Evolutionary conservation across 2,888 invertebrate genomes (phyloP).

Genomic region (Dryomyza anilis): DNA sequence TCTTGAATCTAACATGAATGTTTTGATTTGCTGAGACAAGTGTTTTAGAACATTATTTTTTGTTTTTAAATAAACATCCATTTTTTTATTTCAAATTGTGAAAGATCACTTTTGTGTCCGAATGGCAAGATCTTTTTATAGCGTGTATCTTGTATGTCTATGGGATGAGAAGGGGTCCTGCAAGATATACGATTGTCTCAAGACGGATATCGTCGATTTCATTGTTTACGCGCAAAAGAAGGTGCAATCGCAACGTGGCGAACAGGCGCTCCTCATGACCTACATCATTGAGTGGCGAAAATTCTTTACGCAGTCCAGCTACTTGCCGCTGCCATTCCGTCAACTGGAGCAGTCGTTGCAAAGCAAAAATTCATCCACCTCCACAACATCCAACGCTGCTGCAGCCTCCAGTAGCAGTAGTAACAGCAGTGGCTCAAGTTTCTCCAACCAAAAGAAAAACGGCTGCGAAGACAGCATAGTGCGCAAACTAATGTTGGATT

Average conservation of each 20-base stretch:
- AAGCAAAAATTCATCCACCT: constrained; percentile 64
- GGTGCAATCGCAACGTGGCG: constrained; percentile 90
- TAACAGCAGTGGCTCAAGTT: constrained; percentile 38
- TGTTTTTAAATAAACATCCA: no score
- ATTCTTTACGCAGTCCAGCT: constrained; percentile 97
- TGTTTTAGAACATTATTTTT: no score
- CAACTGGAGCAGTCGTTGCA: constrained; percentile 87
- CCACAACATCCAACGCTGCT: constrained; percentile 32
- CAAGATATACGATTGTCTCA: constrained; percentile 86
- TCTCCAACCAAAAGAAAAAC: constrained; percentile 63
- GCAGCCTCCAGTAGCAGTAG: no score
- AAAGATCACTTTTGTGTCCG: no score
- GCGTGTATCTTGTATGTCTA: constrained; percentile 92
- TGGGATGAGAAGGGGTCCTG: constrained; percentile 96
- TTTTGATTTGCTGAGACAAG: no score
- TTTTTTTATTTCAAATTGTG: no score
- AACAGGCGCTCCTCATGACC: constrained; percentile 92
- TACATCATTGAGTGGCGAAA: constrained; percentile 99
- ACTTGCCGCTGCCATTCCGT: constrained; percentile 93
- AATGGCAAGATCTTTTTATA: constrained; percentile 99
- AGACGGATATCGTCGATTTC: constrained; percentile 91
- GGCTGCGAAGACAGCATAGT: constrained; percentile 88
- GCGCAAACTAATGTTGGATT: constrained; percentile 94
- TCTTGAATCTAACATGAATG: no score
- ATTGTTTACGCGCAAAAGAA: constrained; percentile 90